A percentile compares a stretch with the other conserved stretches of the same genome.
phyloP scores from a whole-genome alignment of 2,113 vertebrate species.

The Gallinago jamesoni region DNA sequence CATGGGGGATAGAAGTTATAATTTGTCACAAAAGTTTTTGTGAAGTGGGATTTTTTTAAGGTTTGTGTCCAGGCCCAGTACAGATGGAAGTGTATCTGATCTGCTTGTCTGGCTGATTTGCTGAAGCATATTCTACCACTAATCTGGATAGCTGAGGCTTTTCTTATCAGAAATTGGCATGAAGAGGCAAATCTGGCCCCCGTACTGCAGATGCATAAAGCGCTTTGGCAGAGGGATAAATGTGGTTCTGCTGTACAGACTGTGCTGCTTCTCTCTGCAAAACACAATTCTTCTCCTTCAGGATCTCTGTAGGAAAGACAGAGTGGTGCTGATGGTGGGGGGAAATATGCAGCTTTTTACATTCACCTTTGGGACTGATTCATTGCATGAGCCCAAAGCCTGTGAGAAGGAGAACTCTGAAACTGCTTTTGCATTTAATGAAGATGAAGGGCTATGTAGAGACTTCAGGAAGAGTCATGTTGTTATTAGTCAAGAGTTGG shows the following conservation, averaged over 20 bases:
- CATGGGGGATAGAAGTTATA: not conserved
- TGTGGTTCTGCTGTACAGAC: not conserved
- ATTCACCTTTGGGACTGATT: not conserved
- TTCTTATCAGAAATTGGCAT: conserved; percentile 33
- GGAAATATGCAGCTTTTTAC: not conserved
- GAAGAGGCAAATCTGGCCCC: not conserved
- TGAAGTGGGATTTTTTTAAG: not conserved
- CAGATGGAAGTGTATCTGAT: not conserved
- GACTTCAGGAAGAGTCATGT: not conserved
- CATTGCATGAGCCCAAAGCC: not conserved
- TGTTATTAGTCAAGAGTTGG: not conserved
- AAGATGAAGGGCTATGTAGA: not conserved
- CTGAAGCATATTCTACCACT: not conserved
- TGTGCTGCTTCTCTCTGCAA: not conserved
- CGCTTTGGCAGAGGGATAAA: conserved; percentile 24
- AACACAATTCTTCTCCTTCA: not conserved
- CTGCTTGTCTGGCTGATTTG: not conserved
- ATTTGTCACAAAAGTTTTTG: not conserved
- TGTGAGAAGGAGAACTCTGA: not conserved
- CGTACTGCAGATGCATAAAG: not conserved
- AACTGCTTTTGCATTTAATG: not conserved
- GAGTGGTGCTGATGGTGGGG: not conserved
- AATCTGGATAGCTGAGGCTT: conserved; percentile 24
- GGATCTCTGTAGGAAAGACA: not conserved
- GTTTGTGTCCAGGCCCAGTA: not conserved